Conservation (phyloP, 2,888 invertebrate species). For the Phorcus lineatus region DNA sequence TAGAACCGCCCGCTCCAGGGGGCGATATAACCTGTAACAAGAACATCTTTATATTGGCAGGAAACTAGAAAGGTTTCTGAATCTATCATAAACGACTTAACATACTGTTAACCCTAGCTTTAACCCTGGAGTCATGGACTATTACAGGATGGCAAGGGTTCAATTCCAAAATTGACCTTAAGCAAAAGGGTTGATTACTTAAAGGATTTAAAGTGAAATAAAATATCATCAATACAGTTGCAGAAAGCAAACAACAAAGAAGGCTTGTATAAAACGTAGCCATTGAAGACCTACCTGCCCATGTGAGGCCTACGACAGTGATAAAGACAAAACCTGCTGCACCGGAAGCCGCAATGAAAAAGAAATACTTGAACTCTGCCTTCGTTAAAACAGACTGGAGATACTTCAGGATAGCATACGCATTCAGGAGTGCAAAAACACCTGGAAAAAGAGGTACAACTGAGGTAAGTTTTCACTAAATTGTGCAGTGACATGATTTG, state of each 20-base stretch:
- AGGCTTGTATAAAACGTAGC: too few relatives aligned
- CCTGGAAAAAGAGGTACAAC: conserved; percentile 79
- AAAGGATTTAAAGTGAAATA: too few relatives aligned
- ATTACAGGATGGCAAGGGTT: too few relatives aligned
- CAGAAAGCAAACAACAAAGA: too few relatives aligned
- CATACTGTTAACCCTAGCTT: too few relatives aligned
- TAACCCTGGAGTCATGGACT: too few relatives aligned
- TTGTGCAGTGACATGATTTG: too few relatives aligned
- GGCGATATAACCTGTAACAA: conserved; percentile 86
- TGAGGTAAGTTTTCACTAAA: neutral
- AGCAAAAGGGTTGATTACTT: too few relatives aligned
- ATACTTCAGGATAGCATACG: conserved; percentile 90
- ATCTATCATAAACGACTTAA: too few relatives aligned
- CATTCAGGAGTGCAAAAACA: conserved; percentile 94
- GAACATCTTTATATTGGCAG: neutral
- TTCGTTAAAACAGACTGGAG: conserved; percentile 90
- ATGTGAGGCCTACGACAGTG: conserved; percentile 91
- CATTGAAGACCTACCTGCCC: conserved; percentile 80
- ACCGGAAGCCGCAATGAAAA: conserved; percentile 83
- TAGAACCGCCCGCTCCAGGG: conserved; percentile 98
- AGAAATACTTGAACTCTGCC: conserved; percentile 91
- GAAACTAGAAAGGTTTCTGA: too few relatives aligned
- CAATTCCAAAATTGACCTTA: too few relatives aligned
- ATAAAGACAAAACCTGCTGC: conserved; percentile 89
- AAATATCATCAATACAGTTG: too few relatives aligned